Percentiles rank a stretch among this genome's conserved stretches.
Conservation (phyloP, 64 coral and sea anemone species). For the Dendronephthya gigantea region DNA sequence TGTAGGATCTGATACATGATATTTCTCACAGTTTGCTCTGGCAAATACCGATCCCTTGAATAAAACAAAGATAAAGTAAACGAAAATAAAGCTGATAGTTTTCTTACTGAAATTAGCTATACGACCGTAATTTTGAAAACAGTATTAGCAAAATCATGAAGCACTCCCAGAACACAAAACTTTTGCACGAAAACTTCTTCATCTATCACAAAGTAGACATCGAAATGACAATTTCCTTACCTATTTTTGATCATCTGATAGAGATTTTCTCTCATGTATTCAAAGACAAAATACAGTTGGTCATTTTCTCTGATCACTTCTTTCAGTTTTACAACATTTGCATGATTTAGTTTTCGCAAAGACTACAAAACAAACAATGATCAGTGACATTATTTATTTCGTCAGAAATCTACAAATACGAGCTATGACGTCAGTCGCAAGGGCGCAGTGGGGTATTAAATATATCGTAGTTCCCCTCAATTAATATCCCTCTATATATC, state of each 20-base stretch:
- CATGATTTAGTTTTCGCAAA: constrained; percentile 83
- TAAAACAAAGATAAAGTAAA: background rate
- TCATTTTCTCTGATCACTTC: constrained; percentile 98
- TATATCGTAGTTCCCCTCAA: too few relatives aligned
- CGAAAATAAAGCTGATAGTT: background rate
- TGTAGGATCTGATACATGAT: constrained; percentile 97
- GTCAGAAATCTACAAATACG: too few relatives aligned
- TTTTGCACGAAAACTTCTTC: background rate
- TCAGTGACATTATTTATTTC: background rate
- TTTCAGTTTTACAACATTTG: constrained; percentile 89
- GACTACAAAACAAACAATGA: constrained; percentile 48
- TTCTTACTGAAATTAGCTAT: background rate
- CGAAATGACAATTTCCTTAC: constrained; percentile 20
- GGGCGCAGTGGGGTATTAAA: too few relatives aligned
- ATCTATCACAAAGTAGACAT: background rate
- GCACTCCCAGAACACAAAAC: background rate
- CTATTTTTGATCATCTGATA: constrained; percentile 99
- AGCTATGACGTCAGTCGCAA: too few relatives aligned
- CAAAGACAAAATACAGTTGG: constrained; percentile 91
- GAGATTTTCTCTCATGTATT: constrained; percentile 97
- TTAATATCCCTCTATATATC: too few relatives aligned
- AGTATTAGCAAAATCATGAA: background rate
- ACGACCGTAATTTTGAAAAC: too few relatives aligned
- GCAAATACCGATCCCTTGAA: constrained; percentile 68
- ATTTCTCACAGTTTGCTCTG: constrained; percentile 80